These are phyloP conservation scores for Nibea albiflora DNA, from an alignment of 2,113 vertebrate species.

Conservation along the genomic window DNA sequence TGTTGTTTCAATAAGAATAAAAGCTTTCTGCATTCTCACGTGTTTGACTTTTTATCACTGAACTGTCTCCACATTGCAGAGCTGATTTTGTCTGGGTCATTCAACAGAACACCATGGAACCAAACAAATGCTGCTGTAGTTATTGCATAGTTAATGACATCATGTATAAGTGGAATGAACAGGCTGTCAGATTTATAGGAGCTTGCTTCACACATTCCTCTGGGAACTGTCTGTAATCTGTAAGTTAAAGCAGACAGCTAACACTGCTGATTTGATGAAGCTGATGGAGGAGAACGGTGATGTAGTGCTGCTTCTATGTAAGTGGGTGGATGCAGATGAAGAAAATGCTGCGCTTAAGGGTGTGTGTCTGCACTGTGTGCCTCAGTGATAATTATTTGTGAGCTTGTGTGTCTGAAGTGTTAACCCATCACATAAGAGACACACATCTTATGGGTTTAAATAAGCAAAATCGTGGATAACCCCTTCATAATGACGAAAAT, in stretches of 20 bases:
- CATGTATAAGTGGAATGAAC: neutral
- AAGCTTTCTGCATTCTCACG: conserved; percentile 32
- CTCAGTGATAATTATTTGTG: neutral
- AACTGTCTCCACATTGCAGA: neutral
- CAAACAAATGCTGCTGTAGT: neutral
- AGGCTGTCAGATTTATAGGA: neutral
- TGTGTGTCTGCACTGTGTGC: neutral
- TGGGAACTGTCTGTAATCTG: neutral
- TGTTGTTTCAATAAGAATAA: conserved; percentile 58
- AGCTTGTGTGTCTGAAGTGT: no score
- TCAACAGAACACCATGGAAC: neutral
- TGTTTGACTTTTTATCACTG: neutral
- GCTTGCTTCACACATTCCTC: no score
- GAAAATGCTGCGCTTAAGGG: neutral
- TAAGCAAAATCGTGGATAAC: no score
- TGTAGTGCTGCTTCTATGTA: neutral
- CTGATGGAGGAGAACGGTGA: neutral
- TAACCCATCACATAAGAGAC: no score
- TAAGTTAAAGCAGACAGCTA: neutral
- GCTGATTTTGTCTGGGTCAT: neutral
- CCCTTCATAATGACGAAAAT: no score
- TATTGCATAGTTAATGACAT: neutral
- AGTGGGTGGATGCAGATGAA: neutral
- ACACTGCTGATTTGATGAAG: neutral
- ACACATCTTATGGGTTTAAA: no score